phyloP scores from a whole-genome alignment of 2,888 invertebrate species.

The Epiblema foenella region DNA sequence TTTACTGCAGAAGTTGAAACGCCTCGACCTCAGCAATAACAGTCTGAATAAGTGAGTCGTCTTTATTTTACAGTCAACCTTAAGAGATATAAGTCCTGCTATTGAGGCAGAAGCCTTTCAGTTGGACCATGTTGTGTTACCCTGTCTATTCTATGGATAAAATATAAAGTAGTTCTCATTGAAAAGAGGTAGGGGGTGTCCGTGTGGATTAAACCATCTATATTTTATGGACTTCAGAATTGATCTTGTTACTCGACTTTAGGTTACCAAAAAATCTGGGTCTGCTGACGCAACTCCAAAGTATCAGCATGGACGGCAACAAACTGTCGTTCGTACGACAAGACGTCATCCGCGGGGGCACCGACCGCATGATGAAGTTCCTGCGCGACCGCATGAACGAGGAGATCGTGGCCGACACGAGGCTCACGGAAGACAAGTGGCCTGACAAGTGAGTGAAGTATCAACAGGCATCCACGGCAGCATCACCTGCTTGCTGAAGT shows the following conservation, averaged over 20 bases:
- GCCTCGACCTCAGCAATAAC: constrained; percentile 94
- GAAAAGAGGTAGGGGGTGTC: too few relatives aligned
- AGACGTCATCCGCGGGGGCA: constrained; percentile 94
- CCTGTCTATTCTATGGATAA: not conserved
- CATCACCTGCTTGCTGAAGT: not conserved
- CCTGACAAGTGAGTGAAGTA: constrained; percentile 82
- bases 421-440: constrained; percentile 68
- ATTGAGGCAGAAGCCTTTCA: not conserved
- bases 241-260: constrained; percentile 20
- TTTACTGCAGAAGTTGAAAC: constrained; percentile 89
- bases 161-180: not conserved
- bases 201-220: not conserved
- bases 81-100: not conserved
- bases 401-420: constrained; percentile 71
- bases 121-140: not conserved
- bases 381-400: constrained; percentile 86
- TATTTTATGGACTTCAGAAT: too few relatives aligned
- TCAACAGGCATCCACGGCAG: not conserved
- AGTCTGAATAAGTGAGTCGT: constrained; percentile 81
- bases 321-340: constrained; percentile 91
- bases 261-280: constrained; percentile 79
- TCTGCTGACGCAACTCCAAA: constrained; percentile 90
- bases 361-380: constrained; percentile 91
- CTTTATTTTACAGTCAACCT: not conserved
- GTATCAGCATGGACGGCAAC: constrained; percentile 94